Evolutionary conservation across 2,888 invertebrate species (phyloP).

Genomic region (Cryptophagus acutangulus): DNA sequence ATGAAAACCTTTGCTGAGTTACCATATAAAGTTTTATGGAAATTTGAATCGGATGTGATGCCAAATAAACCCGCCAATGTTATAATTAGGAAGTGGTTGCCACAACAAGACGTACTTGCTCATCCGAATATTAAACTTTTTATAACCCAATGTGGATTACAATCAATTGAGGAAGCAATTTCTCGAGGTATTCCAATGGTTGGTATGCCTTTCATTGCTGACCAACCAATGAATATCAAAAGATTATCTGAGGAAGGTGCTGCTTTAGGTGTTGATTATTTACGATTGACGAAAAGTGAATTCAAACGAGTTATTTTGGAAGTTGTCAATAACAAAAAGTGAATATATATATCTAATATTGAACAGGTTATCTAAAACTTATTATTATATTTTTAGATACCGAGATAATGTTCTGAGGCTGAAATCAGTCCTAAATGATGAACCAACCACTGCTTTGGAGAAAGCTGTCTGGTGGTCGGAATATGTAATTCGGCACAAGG

Average conservation of each 20-base stretch:
- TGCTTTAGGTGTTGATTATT: constrained; percentile 25
- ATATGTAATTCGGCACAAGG: constrained; percentile 36
- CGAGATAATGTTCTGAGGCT: constrained; percentile 1
- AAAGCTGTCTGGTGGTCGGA: constrained; percentile 36
- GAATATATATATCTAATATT: constrained; percentile 13
- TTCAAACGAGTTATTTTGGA: constrained; percentile 29
- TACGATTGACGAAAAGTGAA: constrained; percentile 30
- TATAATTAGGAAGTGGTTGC: constrained; percentile 47
- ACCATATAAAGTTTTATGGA: constrained; percentile 47
- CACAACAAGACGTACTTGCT: constrained; percentile 50
- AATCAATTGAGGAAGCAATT: constrained; percentile 36
- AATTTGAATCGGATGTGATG: constrained; percentile 44
- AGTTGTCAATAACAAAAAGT: constrained; percentile 33
- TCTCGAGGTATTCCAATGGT: constrained; percentile 33
- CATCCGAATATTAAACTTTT: constrained; percentile 37
- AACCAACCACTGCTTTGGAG: constrained; percentile 30
- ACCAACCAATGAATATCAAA: constrained; percentile 34
- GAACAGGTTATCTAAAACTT: neutral
- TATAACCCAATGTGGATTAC: constrained; percentile 35
- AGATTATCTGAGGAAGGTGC: constrained; percentile 28
- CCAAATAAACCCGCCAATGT: constrained; percentile 44
- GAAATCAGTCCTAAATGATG: constrained; percentile 13
- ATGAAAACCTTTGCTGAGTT: constrained; percentile 42
- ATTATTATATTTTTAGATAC: constrained; percentile 9
- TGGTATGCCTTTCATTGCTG: constrained; percentile 37